Percentiles rank a stretch among this genome's conserved stretches.
Conservation (phyloP, 2,797 vertebrate genomes). For the Bovichtus variegatus region DNA sequence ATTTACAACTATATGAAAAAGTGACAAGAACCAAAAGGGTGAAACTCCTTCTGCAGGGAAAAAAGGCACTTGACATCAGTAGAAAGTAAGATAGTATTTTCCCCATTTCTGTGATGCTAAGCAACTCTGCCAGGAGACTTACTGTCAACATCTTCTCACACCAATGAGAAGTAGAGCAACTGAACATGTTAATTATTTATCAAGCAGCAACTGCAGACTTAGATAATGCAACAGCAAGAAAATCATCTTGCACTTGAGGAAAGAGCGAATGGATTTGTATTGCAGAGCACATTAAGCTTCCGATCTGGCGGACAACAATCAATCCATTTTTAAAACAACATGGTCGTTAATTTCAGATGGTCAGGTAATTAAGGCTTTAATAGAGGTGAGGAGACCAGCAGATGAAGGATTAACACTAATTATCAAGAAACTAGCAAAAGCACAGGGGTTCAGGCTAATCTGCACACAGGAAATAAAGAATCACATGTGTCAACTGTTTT, state of each 20-base stretch:
- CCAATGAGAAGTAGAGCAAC: slow-evolving; percentile 73
- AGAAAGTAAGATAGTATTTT: slow-evolving; percentile 60
- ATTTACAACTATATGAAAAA: slow-evolving; percentile 34
- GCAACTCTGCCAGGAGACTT: slow-evolving; percentile 71
- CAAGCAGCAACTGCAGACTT: slow-evolving; percentile 53
- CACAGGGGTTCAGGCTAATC: not conserved
- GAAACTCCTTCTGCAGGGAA: slow-evolving; percentile 35
- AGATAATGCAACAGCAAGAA: slow-evolving; percentile 51
- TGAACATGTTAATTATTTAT: slow-evolving; percentile 79
- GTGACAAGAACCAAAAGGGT: slow-evolving; percentile 16
- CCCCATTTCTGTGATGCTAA: slow-evolving; percentile 64
- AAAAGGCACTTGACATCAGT: slow-evolving; percentile 66
- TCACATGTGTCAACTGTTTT: not conserved
- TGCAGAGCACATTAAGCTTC: slow-evolving; percentile 49
- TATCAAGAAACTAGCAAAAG: slow-evolving; percentile 8
- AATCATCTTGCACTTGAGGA: slow-evolving; percentile 38
- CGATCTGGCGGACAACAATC: slow-evolving; percentile 35
- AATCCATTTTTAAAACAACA: not conserved
- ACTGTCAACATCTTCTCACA: slow-evolving; percentile 77
- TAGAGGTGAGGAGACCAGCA: slow-evolving; percentile 21
- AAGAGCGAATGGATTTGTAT: slow-evolving; percentile 26
- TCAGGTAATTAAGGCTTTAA: slow-evolving; percentile 40
- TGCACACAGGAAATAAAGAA: slow-evolving; percentile 20
- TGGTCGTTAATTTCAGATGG: slow-evolving; percentile 15
- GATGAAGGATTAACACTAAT: slow-evolving; percentile 36